Evolutionary conservation across 2,113 vertebrate genomes (phyloP).

Genomic region (Oreotragus oreotragus): DNA sequence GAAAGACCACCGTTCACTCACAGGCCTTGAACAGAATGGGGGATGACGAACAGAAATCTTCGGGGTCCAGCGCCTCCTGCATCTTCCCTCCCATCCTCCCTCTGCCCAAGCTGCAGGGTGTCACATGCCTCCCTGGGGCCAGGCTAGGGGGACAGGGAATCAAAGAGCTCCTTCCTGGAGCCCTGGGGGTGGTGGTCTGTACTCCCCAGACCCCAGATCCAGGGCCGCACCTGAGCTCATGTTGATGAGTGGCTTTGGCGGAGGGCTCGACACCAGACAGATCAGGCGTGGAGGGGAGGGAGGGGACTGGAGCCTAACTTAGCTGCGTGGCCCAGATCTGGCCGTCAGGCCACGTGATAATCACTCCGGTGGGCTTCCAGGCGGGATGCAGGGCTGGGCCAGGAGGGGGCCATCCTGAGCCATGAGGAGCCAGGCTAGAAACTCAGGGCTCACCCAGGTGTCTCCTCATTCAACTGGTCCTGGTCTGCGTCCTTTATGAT

Average conservation of each 20-base stretch:
- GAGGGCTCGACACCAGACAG: accelerated
- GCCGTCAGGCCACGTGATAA: accelerated
- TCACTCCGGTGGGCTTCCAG: neutral
- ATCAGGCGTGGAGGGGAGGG: neutral
- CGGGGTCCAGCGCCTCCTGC: neutral
- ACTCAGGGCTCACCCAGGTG: neutral
- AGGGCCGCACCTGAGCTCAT: neutral
- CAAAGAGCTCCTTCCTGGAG: neutral
- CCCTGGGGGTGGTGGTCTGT: neutral
- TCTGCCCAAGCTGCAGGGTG: neutral
- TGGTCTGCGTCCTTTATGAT: accelerated
- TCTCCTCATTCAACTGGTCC: neutral
- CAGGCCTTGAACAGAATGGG: accelerated
- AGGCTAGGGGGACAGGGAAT: too few species aligned
- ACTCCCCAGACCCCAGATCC: neutral
- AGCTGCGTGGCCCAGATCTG: neutral
- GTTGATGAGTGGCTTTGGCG: neutral
- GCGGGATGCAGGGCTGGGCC: neutral
- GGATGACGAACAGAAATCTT: accelerated
- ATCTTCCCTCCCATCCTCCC: neutral
- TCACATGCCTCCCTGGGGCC: neutral
- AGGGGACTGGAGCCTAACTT: neutral
- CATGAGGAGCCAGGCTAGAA: neutral
- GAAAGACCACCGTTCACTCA: neutral
- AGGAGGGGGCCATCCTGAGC: neutral